These are phyloP conservation scores for Leucozona laternaria DNA, from an alignment of 2,888 invertebrate genomes.

Conservation along the genomic window DNA sequence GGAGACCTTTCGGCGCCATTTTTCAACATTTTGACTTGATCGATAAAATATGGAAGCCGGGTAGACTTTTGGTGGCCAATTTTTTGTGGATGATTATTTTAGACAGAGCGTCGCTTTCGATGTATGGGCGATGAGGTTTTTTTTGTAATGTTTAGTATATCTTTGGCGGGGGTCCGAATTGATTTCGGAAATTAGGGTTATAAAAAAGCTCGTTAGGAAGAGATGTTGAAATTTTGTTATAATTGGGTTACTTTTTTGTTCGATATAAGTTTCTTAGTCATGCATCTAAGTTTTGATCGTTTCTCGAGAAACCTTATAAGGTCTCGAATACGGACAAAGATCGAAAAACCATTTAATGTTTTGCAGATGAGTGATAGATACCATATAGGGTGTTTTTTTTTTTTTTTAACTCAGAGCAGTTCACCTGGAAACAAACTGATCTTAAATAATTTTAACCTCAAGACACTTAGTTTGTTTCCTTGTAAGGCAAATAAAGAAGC, in stretches of 20 bases:
- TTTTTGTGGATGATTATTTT: conserved; percentile 28
- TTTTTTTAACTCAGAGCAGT: too few species aligned
- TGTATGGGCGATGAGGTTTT: conserved; percentile 3
- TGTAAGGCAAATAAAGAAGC: too few species aligned
- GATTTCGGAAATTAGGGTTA: conserved; percentile 19
- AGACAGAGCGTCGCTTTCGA: conserved; percentile 53
- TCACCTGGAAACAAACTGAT: too few species aligned
- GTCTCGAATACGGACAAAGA: background rate
- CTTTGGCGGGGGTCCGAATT: conserved; percentile 12
- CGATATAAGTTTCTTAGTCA: background rate
- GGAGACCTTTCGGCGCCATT: conserved; percentile 73
- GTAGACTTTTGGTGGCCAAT: conserved; percentile 70
- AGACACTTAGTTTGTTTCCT: too few species aligned
- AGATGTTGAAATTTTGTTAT: conserved; percentile 7
- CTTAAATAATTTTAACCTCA: too few species aligned
- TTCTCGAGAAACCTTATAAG: background rate
- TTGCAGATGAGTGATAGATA: background rate
- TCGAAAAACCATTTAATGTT: background rate
- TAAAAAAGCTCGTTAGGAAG: conserved; percentile 32
- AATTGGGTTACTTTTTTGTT: conserved; percentile 7
- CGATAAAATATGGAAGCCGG: background rate
- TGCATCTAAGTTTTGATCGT: background rate
- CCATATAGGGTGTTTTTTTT: too few species aligned
- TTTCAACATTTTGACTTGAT: conserved; percentile 34
- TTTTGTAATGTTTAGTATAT: background rate